Percentiles rank a stretch among this genome's conserved stretches.
Evolutionary conservation across 2,888 invertebrate genomes (phyloP).

Genomic region (Cataglyphis livida): DNA sequence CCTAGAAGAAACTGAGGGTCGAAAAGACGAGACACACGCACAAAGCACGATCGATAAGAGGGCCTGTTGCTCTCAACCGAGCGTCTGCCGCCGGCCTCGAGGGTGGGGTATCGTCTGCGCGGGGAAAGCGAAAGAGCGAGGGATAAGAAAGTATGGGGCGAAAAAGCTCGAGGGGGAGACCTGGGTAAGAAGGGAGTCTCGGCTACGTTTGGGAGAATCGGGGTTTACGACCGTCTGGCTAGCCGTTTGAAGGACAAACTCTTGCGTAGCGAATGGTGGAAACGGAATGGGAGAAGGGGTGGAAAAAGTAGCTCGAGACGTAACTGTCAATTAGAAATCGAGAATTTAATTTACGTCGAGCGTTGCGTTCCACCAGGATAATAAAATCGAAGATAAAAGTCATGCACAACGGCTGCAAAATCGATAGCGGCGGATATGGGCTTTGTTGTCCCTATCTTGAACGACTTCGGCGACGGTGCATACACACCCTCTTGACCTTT

Average conservation of each 20-base stretch:
- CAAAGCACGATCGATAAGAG: conserved; percentile 79
- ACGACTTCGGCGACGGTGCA: neutral
- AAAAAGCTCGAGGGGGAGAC: conserved; percentile 31
- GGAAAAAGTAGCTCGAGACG: neutral
- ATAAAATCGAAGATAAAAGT: conserved; percentile 37
- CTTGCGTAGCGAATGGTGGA: neutral
- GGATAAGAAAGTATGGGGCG: conserved; percentile 36
- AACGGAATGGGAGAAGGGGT: neutral
- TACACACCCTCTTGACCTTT: conserved; percentile 29
- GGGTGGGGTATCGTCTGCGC: conserved; percentile 35
- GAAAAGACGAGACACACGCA: conserved; percentile 68
- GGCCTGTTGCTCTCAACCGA: conserved; percentile 79
- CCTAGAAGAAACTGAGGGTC: conserved; percentile 37
- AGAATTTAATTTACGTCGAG: conserved; percentile 58
- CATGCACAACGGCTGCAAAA: conserved; percentile 31
- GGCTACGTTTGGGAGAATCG: conserved; percentile 56
- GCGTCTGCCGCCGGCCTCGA: conserved; percentile 60
- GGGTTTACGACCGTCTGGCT: conserved; percentile 70
- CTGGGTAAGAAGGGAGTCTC: conserved; percentile 43
- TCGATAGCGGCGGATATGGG: conserved; percentile 54
- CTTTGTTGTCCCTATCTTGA: neutral
- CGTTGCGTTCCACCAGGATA: neutral
- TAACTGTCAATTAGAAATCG: conserved; percentile 51
- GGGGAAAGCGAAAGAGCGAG: conserved; percentile 24
- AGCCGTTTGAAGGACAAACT: conserved; percentile 23